These are phyloP conservation scores for Arctia plantaginis DNA, from an alignment of 2,888 invertebrate genomes.

Conservation along the genomic window DNA sequence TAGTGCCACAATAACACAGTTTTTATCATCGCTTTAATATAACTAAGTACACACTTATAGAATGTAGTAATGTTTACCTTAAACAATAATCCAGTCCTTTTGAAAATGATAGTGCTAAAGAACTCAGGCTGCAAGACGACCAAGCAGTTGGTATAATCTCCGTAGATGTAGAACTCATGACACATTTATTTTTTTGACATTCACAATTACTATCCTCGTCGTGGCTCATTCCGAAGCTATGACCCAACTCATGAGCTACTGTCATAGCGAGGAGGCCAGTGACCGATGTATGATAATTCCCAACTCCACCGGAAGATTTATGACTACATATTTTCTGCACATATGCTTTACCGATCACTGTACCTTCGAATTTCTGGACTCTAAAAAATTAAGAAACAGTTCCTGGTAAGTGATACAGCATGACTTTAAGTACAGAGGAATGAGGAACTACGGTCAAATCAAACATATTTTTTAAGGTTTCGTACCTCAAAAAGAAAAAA, in stretches of 20 bases:
- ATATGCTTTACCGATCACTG: constrained; percentile 99
- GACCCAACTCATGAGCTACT: constrained; percentile 35
- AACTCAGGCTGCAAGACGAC: constrained; percentile 97
- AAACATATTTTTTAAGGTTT: too few relatives aligned
- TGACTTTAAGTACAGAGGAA: not conserved
- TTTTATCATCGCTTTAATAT: not conserved
- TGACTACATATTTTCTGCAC: constrained; percentile 98
- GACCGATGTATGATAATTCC: constrained; percentile 3
- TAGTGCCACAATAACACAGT: not conserved
- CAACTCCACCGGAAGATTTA: constrained; percentile 86
- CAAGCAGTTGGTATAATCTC: constrained; percentile 93
- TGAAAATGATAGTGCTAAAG: constrained; percentile 94
- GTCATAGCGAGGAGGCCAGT: constrained; percentile 22
- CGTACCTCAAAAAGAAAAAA: too few relatives aligned
- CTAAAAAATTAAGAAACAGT: constrained; percentile 81
- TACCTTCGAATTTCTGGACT: constrained; percentile 94
- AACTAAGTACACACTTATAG: not conserved
- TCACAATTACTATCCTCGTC: constrained; percentile 88
- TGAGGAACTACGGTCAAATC: too few relatives aligned
- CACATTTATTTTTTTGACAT: constrained; percentile 95
- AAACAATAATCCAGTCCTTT: constrained; percentile 98
- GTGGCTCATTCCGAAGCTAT: constrained; percentile 32
- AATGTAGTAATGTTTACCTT: constrained; percentile 62
- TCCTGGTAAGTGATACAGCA: not conserved
- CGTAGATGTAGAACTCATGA: constrained; percentile 98